Evolutionary conservation across 2,113 vertebrate genomes (phyloP).

Genomic region (Callithrix jacchus): DNA sequence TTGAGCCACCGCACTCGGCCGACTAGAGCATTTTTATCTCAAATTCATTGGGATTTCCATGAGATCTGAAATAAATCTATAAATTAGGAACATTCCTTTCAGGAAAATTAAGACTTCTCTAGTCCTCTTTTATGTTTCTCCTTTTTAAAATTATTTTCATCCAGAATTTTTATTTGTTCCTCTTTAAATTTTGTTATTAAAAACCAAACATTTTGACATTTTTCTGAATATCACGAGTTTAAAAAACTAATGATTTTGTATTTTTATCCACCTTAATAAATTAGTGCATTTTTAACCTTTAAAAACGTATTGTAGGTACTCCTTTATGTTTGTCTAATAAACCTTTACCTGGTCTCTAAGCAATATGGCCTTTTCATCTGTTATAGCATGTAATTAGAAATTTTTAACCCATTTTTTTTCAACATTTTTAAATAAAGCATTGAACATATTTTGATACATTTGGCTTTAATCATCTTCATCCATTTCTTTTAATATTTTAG

Average conservation of each 20-base stretch:
- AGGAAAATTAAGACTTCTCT: background rate
- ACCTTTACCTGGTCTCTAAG: background rate
- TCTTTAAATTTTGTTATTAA: background rate
- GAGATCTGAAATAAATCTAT: background rate
- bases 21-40: background rate
- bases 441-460: background rate
- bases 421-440: background rate
- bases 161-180: background rate
- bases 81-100: conserved; percentile 1
- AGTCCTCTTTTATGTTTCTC: background rate
- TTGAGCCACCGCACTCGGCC: too few relatives aligned
- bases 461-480: background rate
- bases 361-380: background rate
- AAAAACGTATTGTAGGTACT: background rate
- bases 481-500: background rate
- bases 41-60: background rate
- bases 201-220: background rate
- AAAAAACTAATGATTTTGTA: background rate
- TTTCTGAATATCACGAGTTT: background rate
- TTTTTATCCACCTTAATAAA: background rate
- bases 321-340: background rate
- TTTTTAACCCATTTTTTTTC: background rate
- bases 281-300: background rate
- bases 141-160: conserved; percentile 4
- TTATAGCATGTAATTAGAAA: background rate